These are phyloP conservation scores for Zaprionus gabonicus DNA, from an alignment of 1,140 invertebrate species.

Conservation along the genomic window DNA sequence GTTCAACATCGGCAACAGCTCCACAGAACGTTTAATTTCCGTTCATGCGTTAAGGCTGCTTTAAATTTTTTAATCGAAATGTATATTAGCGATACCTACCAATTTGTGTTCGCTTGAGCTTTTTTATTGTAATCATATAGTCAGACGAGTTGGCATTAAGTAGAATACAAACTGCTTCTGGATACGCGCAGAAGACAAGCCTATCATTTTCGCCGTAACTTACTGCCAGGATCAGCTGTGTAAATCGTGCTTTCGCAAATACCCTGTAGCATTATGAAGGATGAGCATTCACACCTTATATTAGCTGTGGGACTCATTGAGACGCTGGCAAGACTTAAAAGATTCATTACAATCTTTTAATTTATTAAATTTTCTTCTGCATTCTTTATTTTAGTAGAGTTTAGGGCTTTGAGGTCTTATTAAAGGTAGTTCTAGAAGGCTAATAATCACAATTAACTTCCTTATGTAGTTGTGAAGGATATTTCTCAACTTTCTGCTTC, in stretches of 20 bases:
- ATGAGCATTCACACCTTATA: neutral
- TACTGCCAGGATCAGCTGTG: conserved; percentile 10
- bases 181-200: neutral
- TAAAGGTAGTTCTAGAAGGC: too few relatives aligned
- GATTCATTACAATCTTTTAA: too few relatives aligned
- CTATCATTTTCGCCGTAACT: conserved; percentile 17
- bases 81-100: conserved; percentile 15
- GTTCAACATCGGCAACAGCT: conserved; percentile 1
- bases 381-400: too few relatives aligned
- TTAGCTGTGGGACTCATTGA: neutral
- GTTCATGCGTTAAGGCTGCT: conserved; percentile 26
- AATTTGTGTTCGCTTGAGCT: conserved; percentile 8
- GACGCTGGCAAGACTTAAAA: too few relatives aligned
- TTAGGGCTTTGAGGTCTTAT: too few relatives aligned
- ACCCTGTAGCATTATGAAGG: neutral
- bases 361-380: too few relatives aligned
- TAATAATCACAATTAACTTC: too few relatives aligned
- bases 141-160: conserved; percentile 11
- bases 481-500: too few relatives aligned
- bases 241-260: neutral
- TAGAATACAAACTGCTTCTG: conserved; percentile 12
- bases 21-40: conserved; percentile 26
- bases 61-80: conserved; percentile 33
- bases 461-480: too few relatives aligned
- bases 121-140: conserved; percentile 23